phyloP scores from a whole-genome alignment of 2,888 invertebrate species.

The Corythucha ciliata region DNA sequence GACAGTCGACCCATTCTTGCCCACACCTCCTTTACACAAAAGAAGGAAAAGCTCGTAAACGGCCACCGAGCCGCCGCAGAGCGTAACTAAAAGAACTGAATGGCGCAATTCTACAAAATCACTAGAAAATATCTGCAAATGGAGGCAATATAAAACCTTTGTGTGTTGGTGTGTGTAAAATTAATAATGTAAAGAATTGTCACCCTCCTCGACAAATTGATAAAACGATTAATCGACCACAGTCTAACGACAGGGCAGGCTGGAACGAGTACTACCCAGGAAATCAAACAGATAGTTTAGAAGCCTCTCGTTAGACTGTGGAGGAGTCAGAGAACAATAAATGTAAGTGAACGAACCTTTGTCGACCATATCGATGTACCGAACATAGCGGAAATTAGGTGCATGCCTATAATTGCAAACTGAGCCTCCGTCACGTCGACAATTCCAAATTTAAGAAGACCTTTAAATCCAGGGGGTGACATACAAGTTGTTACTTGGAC shows the following conservation, averaged over 20 bases:
- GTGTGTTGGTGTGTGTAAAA: too few relatives aligned
- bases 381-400: conserved; percentile 74
- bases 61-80: conserved; percentile 61
- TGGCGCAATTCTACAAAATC: conserved; percentile 54
- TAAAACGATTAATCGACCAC: too few relatives aligned
- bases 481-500: too few relatives aligned
- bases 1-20: conserved; percentile 97
- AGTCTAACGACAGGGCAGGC: too few relatives aligned
- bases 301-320: too few relatives aligned
- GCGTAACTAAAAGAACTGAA: conserved; percentile 63
- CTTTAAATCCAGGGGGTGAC: too few relatives aligned
- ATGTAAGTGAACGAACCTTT: conserved; percentile 47
- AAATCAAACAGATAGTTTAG: too few relatives aligned
- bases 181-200: too few relatives aligned
- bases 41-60: conserved; percentile 61
- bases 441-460: conserved; percentile 78
- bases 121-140: conserved; percentile 31
- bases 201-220: too few relatives aligned
- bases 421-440: conserved; percentile 99
- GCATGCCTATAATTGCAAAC: conserved; percentile 80
- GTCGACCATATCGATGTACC: conserved; percentile 80
- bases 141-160: conserved; percentile 14
- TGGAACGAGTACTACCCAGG: too few relatives aligned
- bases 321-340: not conserved
- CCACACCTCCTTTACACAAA: conserved; percentile 65